phyloP scores from a whole-genome alignment of 1,140 invertebrate genomes.

The Paraescarpia echinospica region DNA sequence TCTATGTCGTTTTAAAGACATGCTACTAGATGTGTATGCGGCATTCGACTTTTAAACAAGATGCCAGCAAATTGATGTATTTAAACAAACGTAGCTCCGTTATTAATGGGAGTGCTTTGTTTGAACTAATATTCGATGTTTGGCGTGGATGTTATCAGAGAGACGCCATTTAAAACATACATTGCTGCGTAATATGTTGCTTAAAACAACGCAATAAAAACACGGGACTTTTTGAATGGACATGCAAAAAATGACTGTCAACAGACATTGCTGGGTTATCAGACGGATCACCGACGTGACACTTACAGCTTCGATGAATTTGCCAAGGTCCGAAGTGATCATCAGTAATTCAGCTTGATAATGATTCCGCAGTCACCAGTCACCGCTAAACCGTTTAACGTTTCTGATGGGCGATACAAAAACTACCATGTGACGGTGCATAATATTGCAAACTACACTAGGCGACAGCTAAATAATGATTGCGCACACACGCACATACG shows the following conservation, averaged over 20 bases:
- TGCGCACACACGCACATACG: neutral
- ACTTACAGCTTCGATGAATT: neutral
- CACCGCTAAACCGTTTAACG: neutral
- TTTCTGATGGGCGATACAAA: neutral
- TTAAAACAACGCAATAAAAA: no score
- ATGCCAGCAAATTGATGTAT: no score
- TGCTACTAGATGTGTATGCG: no score
- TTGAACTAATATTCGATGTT: no score
- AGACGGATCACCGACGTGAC: neutral
- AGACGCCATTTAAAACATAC: no score
- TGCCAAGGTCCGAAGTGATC: neutral
- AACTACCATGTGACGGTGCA: neutral
- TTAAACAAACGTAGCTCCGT: no score
- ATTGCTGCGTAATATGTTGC: no score
- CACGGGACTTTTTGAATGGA: no score
- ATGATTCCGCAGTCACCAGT: neutral
- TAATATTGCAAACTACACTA: neutral
- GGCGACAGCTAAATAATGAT: neutral
- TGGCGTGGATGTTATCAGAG: no score
- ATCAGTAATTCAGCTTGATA: neutral
- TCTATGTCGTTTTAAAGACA: no score
- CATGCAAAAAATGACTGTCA: neutral
- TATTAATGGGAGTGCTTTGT: no score
- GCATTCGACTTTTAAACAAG: no score
- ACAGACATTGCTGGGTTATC: neutral